Evolutionary conservation across 1,140 invertebrate species (phyloP), one percentile per base, ranked within the genome.

Genomic region (Heliconius eleuchia): DNA sequence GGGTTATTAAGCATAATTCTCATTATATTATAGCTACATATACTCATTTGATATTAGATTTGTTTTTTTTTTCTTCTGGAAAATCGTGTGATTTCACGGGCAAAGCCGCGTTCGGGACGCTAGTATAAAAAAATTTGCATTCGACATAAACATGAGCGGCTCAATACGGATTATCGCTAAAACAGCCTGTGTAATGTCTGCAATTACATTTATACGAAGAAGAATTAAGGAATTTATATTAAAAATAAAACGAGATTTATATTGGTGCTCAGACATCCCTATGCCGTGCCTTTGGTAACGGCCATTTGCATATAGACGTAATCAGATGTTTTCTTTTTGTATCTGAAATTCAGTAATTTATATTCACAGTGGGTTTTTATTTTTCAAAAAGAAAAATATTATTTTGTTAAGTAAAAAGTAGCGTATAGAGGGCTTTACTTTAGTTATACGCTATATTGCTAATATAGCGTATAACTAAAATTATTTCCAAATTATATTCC

Each of bases 231-330:
- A 76, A 70, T 76, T 76, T 76, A 3, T 71, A 50, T 76, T 76
- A 50, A 46, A 60, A 76, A 42, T 19, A 9, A 71, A 52, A 71
- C 18, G 39, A 42, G 19, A 76, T 76, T 76, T 76, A 71, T 76
- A 71, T 76, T 76, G 39, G 66, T 76, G 39, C 42, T 71, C 66
- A 76, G 75, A 34, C 42, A 13, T 39, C 11, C 27, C 71, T 52
- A 52, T 37, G 75, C 75, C 30, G 66, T 39, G 75, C 42, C 42
- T 76, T 76, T 66, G 37, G 27, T 76, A 27, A 34, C 39, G 57
- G 27, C 34, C 52, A 76, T 76, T 76, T 76, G 66, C 75, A 76
- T 71, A 76, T 39, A 42, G 71, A 76, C 66, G 60, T 71, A 71
- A 76, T 71, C 66, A 76, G 16, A 23, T 71, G n/a, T 66, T 76